Percentiles rank a stretch among this genome's conserved stretches.
phyloP scores from a whole-genome alignment of 2,113 vertebrate genomes.

The Indicator indicator region DNA sequence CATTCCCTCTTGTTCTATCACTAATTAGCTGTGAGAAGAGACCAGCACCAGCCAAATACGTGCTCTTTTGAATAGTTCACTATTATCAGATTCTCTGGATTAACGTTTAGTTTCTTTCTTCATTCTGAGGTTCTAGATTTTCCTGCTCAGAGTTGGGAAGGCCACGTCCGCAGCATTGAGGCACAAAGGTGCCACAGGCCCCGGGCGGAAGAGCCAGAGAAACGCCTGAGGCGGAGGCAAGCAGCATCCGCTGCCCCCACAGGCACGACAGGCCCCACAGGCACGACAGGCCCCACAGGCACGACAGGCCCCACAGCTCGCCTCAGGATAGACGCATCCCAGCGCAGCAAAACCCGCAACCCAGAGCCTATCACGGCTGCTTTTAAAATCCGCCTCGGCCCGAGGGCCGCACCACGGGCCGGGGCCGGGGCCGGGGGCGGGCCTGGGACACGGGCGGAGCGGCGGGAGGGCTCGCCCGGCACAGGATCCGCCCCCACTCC shows the following conservation, averaged over 20 bases:
- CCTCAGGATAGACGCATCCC: fast-evolving
- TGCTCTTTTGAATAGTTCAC: not conserved
- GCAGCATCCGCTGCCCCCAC: not conserved
- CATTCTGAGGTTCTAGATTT: not conserved
- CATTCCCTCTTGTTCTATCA: no score
- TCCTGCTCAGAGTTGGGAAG: no score
- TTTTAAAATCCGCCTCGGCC: not conserved
- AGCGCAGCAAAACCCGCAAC: no score
- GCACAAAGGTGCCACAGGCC: fast-evolving
- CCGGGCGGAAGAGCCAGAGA: not conserved
- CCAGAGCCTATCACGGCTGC: fast-evolving
- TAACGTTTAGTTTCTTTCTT: not conserved
- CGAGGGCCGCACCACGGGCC: no score
- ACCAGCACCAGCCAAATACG: not conserved
- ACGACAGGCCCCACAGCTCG: fast-evolving
- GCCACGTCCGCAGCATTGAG: fast-evolving
- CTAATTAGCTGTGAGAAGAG: no score
- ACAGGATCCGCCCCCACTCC: not conserved
- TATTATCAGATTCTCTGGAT: fast-evolving
- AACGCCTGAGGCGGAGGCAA: no score
- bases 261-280: fast-evolving
- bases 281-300: no score
- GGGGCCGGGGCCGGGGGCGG: not conserved
- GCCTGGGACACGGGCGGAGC: not conserved
- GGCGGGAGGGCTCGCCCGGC: not conserved